phyloP scores from a whole-genome alignment of 2,797 vertebrate species.

The Emys orbicularis region DNA sequence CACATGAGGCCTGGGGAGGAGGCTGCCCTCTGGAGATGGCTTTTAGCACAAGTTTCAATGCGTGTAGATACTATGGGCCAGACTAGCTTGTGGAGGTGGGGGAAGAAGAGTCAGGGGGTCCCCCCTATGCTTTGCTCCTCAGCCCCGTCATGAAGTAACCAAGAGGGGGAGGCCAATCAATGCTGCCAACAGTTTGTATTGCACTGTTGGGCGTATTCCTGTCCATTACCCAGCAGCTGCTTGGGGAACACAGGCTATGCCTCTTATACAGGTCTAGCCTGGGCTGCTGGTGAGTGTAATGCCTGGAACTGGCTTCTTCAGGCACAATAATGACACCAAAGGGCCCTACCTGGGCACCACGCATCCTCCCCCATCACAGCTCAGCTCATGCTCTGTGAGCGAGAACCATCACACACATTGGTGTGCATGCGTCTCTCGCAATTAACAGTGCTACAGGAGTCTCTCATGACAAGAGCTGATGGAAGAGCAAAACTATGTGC shows the following conservation, averaged over 20 bases:
- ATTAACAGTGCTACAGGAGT: background rate
- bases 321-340: background rate
- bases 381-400: background rate
- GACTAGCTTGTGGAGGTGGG: background rate
- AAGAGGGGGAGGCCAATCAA: background rate
- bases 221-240: background rate
- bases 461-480: constrained; percentile 3
- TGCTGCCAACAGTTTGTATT: background rate
- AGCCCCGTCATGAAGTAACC: background rate
- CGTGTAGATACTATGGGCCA: background rate
- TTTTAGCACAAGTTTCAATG: background rate
- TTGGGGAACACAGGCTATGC: background rate
- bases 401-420: background rate
- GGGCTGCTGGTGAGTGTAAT: background rate
- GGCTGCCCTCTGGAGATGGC: background rate
- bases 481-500: constrained; percentile 45
- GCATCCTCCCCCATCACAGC: background rate
- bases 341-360: background rate
- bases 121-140: background rate
- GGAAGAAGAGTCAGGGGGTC: background rate
- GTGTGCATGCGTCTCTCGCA: background rate
- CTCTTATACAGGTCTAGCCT: background rate
- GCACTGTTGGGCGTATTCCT: background rate
- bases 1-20: background rate
- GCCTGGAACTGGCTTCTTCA: background rate